These are phyloP conservation scores for Orius insidiosus DNA, from an alignment of 1,140 invertebrate species.

Conservation along the genomic window DNA sequence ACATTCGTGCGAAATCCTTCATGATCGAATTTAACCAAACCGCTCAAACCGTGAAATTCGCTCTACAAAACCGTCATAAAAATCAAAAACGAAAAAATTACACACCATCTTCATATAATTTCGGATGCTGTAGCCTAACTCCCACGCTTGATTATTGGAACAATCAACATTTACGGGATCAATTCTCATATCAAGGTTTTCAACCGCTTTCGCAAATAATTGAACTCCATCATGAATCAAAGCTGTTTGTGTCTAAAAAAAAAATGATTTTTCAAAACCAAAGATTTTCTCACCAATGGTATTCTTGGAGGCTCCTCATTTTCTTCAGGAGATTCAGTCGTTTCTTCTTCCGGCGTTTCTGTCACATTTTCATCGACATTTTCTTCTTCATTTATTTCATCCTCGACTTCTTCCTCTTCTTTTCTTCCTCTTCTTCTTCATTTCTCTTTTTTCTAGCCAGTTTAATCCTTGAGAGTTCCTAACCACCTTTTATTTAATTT, in stretches of 20 bases:
- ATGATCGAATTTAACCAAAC: constrained; percentile 69
- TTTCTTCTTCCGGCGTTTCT: neutral
- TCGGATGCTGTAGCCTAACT: constrained; percentile 45
- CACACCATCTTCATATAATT: constrained; percentile 59
- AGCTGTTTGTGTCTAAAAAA: constrained; percentile 49
- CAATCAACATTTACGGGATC: constrained; percentile 39
- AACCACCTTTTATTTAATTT: too few relatives aligned
- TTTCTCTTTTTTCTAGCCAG: too few relatives aligned
- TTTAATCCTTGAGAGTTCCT: too few relatives aligned
- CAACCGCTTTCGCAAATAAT: constrained; percentile 44
- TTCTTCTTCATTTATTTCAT: too few relatives aligned
- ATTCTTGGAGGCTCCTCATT: neutral
- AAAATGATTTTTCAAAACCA: too few relatives aligned
- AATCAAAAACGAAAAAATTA: too few relatives aligned
- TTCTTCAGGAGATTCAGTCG: neutral
- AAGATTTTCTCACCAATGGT: neutral
- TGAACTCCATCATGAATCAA: constrained; percentile 59
- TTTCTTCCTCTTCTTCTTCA: constrained; percentile 29
- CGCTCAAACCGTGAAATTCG: constrained; percentile 58
- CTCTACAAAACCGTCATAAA: too few relatives aligned
- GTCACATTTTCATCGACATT: neutral
- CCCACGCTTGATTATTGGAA: constrained; percentile 41
- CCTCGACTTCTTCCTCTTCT: constrained; percentile 19
- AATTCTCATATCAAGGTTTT: constrained; percentile 28
- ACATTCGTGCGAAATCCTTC: constrained; percentile 68